phyloP scores from a whole-genome alignment of 2,797 vertebrate genomes.

The Pelochelys cantorii region DNA sequence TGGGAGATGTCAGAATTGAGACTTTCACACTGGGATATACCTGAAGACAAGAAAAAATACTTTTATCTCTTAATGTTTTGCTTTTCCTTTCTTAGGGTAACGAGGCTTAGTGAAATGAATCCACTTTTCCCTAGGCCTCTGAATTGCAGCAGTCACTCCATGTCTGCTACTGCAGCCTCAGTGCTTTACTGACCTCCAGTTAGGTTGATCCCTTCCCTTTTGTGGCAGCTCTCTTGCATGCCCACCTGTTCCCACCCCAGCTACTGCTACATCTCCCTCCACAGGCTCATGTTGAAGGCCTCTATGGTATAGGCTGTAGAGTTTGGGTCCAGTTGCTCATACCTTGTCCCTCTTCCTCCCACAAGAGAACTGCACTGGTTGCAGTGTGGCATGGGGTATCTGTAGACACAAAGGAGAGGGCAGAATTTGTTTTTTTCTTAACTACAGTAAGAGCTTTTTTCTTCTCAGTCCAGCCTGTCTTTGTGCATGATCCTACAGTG shows the following conservation, averaged over 20 bases:
- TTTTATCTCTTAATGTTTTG: background rate
- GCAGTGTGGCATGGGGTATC: background rate
- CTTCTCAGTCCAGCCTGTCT: background rate
- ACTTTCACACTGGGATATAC: slow-evolving; percentile 17
- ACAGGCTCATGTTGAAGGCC: slow-evolving; percentile 1
- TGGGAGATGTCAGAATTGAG: background rate
- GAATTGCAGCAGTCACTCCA: background rate
- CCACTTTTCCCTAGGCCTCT: slow-evolving; percentile 20
- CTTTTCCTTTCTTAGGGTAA: slow-evolving; percentile 24
- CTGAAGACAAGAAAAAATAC: slow-evolving; percentile 19
- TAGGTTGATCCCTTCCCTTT: background rate
- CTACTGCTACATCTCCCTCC: slow-evolving; percentile 4
- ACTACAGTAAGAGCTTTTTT: background rate
- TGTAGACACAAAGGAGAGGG: background rate
- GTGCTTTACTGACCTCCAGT: background rate
- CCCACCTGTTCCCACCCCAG: background rate
- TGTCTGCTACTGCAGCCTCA: background rate
- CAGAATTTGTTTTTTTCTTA: background rate
- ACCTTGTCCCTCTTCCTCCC: background rate
- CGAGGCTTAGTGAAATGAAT: slow-evolving; percentile 17
- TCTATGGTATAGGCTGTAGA: background rate
- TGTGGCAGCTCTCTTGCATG: slow-evolving; percentile 43
- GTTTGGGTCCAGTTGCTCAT: background rate
- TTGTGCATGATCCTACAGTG: slow-evolving; percentile 29
- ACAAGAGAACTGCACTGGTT: background rate